phyloP scores from a whole-genome alignment of 30 jellyfish, hydroid and myxozoan genomes.

The Sanderia malayensis region DNA sequence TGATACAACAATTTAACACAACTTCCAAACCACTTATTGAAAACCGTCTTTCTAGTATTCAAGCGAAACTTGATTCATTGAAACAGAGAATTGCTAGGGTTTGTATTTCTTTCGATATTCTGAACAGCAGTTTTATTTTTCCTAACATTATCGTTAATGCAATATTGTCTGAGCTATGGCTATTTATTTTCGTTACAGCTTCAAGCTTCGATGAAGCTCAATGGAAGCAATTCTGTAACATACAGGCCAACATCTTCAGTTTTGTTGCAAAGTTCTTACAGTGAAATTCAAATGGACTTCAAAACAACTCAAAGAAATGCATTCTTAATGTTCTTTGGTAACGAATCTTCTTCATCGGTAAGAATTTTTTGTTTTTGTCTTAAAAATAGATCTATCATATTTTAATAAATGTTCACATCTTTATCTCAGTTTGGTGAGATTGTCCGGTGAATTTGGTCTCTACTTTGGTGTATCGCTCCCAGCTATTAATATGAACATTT shows the following conservation, averaged over 20 bases:
- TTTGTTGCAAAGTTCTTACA: constrained; percentile 18
- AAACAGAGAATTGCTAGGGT: constrained; percentile 53
- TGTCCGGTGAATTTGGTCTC: too few relatives aligned
- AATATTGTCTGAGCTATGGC: too few relatives aligned
- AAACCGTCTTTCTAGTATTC: constrained; percentile 51
- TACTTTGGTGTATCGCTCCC: too few relatives aligned
- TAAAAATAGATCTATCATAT: too few relatives aligned
- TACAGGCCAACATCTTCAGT: constrained; percentile 39
- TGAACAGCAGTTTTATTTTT: too few relatives aligned
- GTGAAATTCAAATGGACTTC: constrained; percentile 66
- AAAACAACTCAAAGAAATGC: constrained; percentile 58
- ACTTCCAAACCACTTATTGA: constrained; percentile 32
- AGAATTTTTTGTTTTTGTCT: too few relatives aligned
- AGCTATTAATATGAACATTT: too few relatives aligned
- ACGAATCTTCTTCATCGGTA: constrained; percentile 45
- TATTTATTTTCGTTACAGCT: not conserved
- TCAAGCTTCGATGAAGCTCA: constrained; percentile 47
- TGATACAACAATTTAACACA: constrained; percentile 44
- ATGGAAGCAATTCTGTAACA: constrained; percentile 49
- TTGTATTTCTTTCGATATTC: too few relatives aligned
- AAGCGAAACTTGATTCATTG: constrained; percentile 48
- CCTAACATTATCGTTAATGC: too few relatives aligned
- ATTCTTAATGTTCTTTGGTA: constrained; percentile 45
- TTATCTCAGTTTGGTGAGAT: too few relatives aligned
- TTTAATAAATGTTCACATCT: too few relatives aligned